A percentile compares a stretch with the other conserved stretches of the same genome.
Conservation (phyloP, 35 echinoderm and acorn worm species). For the Hemicentrotus pulcherrimus region DNA sequence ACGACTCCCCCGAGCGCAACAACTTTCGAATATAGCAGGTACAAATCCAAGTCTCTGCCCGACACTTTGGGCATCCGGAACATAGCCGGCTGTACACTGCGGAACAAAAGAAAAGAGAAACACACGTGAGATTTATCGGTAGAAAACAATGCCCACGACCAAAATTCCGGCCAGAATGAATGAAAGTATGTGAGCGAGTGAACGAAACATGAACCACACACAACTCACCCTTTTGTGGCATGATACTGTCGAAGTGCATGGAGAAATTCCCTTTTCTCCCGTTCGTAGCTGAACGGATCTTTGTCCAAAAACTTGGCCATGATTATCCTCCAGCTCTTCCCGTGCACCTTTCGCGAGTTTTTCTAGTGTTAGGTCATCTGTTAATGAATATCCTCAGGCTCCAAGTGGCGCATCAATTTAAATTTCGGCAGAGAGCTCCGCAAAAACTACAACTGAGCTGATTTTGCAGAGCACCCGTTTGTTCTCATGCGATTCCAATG, state of each 20-base stretch:
- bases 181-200: slow-evolving; percentile 35
- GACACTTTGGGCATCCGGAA: slow-evolving; percentile 67
- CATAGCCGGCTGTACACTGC: slow-evolving; percentile 73
- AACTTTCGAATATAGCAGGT: slow-evolving; percentile 86
- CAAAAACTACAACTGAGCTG: slow-evolving; percentile 62
- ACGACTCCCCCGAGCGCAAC: slow-evolving; percentile 71
- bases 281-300: slow-evolving; percentile 93
- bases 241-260: slow-evolving; percentile 86
- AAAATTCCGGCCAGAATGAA: slow-evolving; percentile 35
- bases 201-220: slow-evolving; percentile 39
- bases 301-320: slow-evolving; percentile 98
- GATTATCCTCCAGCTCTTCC: slow-evolving; percentile 79
- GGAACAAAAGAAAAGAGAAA: slow-evolving; percentile 66
- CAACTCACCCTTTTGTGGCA: slow-evolving; percentile 80
- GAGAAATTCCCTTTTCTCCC: slow-evolving; percentile 81
- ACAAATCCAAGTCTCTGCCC: slow-evolving; percentile 75
- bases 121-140: slow-evolving; percentile 43
- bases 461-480: slow-evolving; percentile 68
- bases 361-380: slow-evolving; percentile 87
- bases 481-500: slow-evolving; percentile 48
- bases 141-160: slow-evolving; percentile 20
- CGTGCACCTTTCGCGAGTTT: slow-evolving; percentile 68
- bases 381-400: slow-evolving; percentile 91
- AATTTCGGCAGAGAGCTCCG: slow-evolving; percentile 72
- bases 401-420: slow-evolving; percentile 84